Conservation (phyloP, 2,888 invertebrate genomes). For the Folsomia candida region DNA sequence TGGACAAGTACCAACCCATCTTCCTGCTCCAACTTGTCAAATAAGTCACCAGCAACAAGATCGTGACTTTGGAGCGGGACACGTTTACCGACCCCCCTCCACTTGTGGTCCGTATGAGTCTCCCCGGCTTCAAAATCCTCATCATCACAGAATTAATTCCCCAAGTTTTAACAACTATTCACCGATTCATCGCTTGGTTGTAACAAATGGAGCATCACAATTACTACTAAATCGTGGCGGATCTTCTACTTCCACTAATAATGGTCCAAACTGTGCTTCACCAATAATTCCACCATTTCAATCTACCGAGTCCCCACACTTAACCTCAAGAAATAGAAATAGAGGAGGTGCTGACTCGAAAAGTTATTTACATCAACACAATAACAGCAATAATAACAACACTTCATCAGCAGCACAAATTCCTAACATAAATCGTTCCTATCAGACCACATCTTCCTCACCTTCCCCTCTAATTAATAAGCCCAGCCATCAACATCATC, state of each 20-base stretch:
- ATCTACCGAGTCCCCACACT: slow-evolving; percentile 26
- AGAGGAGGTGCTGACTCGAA: neutral
- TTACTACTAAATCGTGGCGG: slow-evolving; percentile 30
- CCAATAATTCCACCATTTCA: slow-evolving; percentile 21
- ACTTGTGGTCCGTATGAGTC: slow-evolving; percentile 28
- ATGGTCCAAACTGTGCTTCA: neutral
- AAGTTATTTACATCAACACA: neutral
- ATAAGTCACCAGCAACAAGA: slow-evolving; percentile 7
- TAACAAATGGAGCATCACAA: slow-evolving; percentile 44
- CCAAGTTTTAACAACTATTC: slow-evolving; percentile 51
- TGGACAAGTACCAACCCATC: neutral
- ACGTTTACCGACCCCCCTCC: slow-evolving; percentile 9
- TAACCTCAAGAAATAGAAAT: slow-evolving; percentile 14
- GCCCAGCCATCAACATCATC: slow-evolving; percentile 23
- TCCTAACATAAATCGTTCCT: slow-evolving; percentile 40
- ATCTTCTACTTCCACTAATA: slow-evolving; percentile 18
- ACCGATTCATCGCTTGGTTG: slow-evolving; percentile 50
- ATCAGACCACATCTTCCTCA: slow-evolving; percentile 26
- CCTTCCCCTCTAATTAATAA: slow-evolving; percentile 49
- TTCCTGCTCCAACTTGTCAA: neutral
- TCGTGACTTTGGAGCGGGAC: neutral
- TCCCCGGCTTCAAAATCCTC: slow-evolving; percentile 27
- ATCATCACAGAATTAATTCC: slow-evolving; percentile 39
- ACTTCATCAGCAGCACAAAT: slow-evolving; percentile 12
- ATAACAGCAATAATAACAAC: slow-evolving; percentile 25